Evolutionary conservation across 2,888 invertebrate species (phyloP), one percentile per base, ranked within the genome.

Genomic region (Itoplectis maculator): DNA sequence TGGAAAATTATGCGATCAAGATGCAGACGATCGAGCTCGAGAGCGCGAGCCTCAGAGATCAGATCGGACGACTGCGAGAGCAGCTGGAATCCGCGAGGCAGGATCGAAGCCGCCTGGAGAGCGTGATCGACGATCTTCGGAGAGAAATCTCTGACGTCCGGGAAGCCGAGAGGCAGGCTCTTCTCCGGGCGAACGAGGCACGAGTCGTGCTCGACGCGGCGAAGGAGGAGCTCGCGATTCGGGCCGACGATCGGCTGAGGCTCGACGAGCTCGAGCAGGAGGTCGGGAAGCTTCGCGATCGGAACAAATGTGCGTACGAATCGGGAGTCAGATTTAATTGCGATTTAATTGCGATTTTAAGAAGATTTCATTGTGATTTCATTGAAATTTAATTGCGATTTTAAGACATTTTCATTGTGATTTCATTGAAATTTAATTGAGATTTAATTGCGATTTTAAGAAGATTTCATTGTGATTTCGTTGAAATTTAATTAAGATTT

Each of bases 211-310:
- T 91, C 63, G 92, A 89, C 84, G 89, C 86, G 76, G 92, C 93
- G 56, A 94, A 94, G 13, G 95, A 95, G 70, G 95, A 95, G 88
- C 91, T 95, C 89, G 94, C 95, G 74, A 94, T 94, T 81, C 94
- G 95, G 87, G 94, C 94, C 29, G 96, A 96, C 61, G 96, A 96
- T 86, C 95, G 96, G 83, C 95, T 96, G 82, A 95, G 96, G 90
- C 94, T 96, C 82, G 96, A 96, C 86, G 97, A 97, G 90, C 93
- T 97, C 84, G 95, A 96, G 91, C 94, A 95, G 88, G 96, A 97
- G 92, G 94, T 98, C 84, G 94, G 95, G 70, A 93, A 95, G 87
- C 94, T 98, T 85, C 94, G 96, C 88, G 95, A 96, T 70, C 95
- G 96, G 90, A 97, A 97, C 92, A 95, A 96, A 94, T 95, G 96